Conservation (phyloP, 92 coral and sea anemone genomes). For the Montipora capitata region DNA sequence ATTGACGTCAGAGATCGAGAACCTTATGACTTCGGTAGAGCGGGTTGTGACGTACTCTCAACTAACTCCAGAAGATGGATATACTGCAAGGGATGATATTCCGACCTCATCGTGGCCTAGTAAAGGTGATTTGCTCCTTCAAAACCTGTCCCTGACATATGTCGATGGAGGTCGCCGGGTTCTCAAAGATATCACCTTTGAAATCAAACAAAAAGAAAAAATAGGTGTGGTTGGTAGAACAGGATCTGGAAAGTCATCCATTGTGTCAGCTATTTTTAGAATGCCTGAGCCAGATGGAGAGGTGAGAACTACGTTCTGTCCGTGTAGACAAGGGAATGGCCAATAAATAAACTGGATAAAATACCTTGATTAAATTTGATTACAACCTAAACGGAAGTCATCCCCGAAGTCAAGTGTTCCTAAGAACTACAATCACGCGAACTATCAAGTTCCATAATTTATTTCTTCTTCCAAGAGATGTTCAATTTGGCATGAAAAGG, state of each 20-base stretch:
- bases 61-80: slow-evolving; percentile 37
- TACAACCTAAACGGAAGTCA: no score
- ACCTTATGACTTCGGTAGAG: slow-evolving; percentile 53
- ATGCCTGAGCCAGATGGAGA: slow-evolving; percentile 48
- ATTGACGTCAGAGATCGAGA: slow-evolving; percentile 52
- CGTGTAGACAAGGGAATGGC: no score
- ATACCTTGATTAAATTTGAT: no score
- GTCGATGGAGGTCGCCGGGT: slow-evolving; percentile 42
- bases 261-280: slow-evolving; percentile 32
- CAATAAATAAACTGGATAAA: no score
- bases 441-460: no score
- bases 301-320: not conserved
- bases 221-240: slow-evolving; percentile 46
- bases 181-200: slow-evolving; percentile 45
- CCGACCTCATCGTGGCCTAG: slow-evolving; percentile 57
- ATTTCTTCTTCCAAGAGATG: no score
- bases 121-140: slow-evolving; percentile 40
- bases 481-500: no score
- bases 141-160: slow-evolving; percentile 50
- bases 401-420: no score
- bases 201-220: slow-evolving; percentile 31
- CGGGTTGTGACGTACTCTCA: slow-evolving; percentile 34
- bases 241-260: slow-evolving; percentile 56
- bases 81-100: not conserved
- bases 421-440: no score